Conservation (phyloP, 2,113 vertebrate species). For the Phaetusa simplex region DNA sequence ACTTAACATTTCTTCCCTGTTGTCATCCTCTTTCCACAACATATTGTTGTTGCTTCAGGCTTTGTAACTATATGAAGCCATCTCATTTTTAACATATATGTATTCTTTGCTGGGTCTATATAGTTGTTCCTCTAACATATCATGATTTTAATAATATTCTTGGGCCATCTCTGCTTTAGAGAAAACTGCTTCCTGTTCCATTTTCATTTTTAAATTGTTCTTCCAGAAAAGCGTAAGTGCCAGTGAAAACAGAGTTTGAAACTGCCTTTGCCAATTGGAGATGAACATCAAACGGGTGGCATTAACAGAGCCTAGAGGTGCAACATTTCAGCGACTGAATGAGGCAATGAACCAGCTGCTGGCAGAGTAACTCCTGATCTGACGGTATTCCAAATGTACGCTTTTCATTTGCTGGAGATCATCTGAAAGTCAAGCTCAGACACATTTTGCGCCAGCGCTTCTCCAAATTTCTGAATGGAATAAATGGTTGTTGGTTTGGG, state of each 20-base stretch:
- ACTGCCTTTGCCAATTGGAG: not conserved
- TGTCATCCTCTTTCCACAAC: not conserved
- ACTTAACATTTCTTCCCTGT: not conserved
- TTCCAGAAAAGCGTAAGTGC: not conserved
- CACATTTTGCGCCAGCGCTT: not conserved
- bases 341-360: not conserved
- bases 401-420: not conserved
- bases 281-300: not conserved
- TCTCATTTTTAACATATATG: not conserved
- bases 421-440: not conserved
- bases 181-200: not conserved
- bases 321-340: not conserved
- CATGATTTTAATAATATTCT: not conserved
- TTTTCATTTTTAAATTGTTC: not conserved
- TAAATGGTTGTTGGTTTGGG: accelerated
- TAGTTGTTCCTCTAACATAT: not conserved
- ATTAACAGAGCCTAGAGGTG: not conserved
- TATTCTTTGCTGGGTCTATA: not conserved
- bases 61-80: not conserved
- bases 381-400: not conserved
- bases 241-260: not conserved
- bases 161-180: not conserved
- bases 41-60: not conserved
- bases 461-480: not conserved
- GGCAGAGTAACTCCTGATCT: not conserved